phyloP scores from a whole-genome alignment of 2,797 vertebrate genomes.

The Tiaroga cobitis region DNA sequence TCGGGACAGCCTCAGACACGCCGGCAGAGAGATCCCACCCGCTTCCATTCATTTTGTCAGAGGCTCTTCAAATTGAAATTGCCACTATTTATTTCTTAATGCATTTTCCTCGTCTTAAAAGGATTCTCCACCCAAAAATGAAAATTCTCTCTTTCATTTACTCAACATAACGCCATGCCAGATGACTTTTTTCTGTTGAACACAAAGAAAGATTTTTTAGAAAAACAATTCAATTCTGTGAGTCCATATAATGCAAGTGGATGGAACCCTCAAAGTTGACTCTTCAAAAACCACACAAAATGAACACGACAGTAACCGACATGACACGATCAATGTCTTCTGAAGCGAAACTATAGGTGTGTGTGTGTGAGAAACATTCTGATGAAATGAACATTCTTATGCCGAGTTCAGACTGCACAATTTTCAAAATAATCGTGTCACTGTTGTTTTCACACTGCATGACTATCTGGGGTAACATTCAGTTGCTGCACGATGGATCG shows the following conservation, averaged over 20 bases:
- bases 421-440: too few species aligned
- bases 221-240: not conserved
- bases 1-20: conserved; percentile 44
- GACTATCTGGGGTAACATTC: too few species aligned
- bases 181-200: not conserved
- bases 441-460: too few species aligned
- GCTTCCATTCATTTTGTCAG: conserved; percentile 58
- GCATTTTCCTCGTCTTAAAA: not conserved
- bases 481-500: too few species aligned
- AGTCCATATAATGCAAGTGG: not conserved
- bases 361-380: not conserved
- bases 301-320: not conserved
- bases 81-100: not conserved
- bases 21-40: conserved; percentile 61
- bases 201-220: not conserved
- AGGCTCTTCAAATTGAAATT: conserved; percentile 39
- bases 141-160: not conserved
- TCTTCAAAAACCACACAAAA: not conserved
- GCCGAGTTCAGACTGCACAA: too few species aligned
- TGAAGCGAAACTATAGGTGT: not conserved
- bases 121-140: too few species aligned
- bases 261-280: not conserved
- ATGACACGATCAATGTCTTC: not conserved
- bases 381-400: too few species aligned
- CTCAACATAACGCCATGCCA: too few species aligned